Evolutionary conservation across 2,888 invertebrate genomes (phyloP).

Genomic region (Chymomyza amoena): DNA sequence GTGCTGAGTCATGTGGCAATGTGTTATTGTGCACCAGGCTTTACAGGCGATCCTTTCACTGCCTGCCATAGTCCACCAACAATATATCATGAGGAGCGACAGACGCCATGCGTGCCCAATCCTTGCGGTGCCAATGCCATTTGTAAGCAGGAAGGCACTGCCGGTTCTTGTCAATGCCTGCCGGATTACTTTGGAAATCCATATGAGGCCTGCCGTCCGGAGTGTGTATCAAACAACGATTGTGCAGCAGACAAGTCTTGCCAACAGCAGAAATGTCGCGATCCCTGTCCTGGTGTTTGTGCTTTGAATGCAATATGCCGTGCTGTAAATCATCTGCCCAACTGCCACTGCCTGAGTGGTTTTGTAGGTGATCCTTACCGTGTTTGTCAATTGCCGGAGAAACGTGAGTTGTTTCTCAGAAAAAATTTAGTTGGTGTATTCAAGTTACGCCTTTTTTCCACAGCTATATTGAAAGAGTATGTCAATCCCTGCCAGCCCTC

Average conservation of each 20-base stretch:
- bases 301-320: conserved; percentile 86
- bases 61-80: conserved; percentile 77
- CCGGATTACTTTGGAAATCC: conserved; percentile 84
- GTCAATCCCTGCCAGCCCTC: conserved; percentile 82
- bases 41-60: conserved; percentile 84
- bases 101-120: conserved; percentile 82
- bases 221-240: conserved; percentile 88
- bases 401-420: conserved; percentile 79
- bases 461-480: conserved; percentile 74
- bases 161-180: conserved; percentile 85
- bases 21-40: conserved; percentile 82
- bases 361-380: conserved; percentile 89
- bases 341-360: conserved; percentile 84
- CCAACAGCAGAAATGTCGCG: conserved; percentile 86
- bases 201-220: conserved; percentile 87
- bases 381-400: conserved; percentile 81
- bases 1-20: conserved; percentile 82
- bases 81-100: conserved; percentile 63
- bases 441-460: conserved; percentile 4
- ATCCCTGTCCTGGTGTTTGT: conserved; percentile 89
- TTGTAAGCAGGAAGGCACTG: conserved; percentile 84
- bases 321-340: conserved; percentile 85
- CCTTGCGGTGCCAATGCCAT: conserved; percentile 85
- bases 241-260: conserved; percentile 87
- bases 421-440: background rate